phyloP scores from a whole-genome alignment of 2,888 invertebrate species.

The Xanthia icteritia region DNA sequence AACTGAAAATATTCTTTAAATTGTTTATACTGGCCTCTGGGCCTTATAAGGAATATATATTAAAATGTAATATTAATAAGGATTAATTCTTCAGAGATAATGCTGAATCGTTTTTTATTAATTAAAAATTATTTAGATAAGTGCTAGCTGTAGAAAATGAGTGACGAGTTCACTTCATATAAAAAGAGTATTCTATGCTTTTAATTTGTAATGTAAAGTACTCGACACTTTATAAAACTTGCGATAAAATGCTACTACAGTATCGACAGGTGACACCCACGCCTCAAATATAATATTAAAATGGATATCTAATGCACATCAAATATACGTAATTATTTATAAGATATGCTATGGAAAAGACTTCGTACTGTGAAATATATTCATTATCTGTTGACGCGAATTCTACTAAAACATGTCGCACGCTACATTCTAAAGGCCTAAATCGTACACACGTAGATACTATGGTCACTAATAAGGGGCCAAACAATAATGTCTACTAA shows the following conservation, averaged over 20 bases:
- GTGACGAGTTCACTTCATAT: slow-evolving; percentile 60
- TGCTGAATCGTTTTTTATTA: slow-evolving; percentile 38
- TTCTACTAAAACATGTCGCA: slow-evolving; percentile 58
- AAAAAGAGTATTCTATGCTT: slow-evolving; percentile 60
- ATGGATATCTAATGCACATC: slow-evolving; percentile 59
- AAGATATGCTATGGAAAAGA: slow-evolving; percentile 69
- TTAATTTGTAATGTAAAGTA: slow-evolving; percentile 34
- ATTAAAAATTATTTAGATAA: slow-evolving; percentile 51
- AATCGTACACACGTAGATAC: slow-evolving; percentile 64
- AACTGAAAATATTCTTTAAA: slow-evolving; percentile 47
- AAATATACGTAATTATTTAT: slow-evolving; percentile 59
- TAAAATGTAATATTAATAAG: slow-evolving; percentile 56
- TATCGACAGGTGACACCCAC: slow-evolving; percentile 32
- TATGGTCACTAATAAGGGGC: slow-evolving; percentile 73
- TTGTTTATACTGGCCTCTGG: slow-evolving; percentile 34
- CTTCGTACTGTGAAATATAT: slow-evolving; percentile 56
- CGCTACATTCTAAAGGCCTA: slow-evolving; percentile 58
- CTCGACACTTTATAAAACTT: slow-evolving; percentile 45
- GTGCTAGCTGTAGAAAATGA: slow-evolving; percentile 64
- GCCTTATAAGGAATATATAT: slow-evolving; percentile 53
- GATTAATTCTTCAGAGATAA: slow-evolving; percentile 58
- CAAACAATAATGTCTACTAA: slow-evolving; percentile 78
- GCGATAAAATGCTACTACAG: slow-evolving; percentile 43
- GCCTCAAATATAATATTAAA: slow-evolving; percentile 44
- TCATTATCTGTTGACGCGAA: slow-evolving; percentile 48